phyloP scores from a whole-genome alignment of 2,113 vertebrate species.

The Pelusios castaneus region DNA sequence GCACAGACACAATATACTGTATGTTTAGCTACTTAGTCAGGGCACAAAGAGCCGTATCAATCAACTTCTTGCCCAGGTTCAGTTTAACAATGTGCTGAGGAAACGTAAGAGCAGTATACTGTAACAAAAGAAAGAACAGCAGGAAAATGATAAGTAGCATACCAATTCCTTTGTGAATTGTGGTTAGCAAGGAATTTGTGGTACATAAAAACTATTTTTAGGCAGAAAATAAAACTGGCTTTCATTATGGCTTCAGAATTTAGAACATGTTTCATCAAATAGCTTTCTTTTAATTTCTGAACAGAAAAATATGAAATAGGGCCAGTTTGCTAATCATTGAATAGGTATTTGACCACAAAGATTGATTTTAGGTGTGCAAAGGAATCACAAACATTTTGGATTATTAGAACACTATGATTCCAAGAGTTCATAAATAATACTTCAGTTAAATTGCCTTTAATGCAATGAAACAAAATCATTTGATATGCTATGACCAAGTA shows the following conservation, averaged over 20 bases:
- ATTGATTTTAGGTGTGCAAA: conserved; percentile 10
- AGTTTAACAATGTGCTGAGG: conserved; percentile 27
- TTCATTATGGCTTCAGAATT: conserved; percentile 8
- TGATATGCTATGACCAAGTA: not conserved
- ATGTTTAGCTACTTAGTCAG: conserved; percentile 57
- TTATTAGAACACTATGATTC: not conserved
- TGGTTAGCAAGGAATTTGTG: conserved; percentile 7
- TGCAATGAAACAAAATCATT: not conserved
- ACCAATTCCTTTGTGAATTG: not conserved
- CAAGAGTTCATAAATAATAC: not conserved
- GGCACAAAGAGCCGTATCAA: conserved; percentile 55
- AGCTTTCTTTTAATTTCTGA: not conserved
- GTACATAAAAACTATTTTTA: not conserved
- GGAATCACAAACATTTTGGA: not conserved
- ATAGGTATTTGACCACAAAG: not conserved
- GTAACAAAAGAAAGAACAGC: not conserved
- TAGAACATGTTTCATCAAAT: not conserved
- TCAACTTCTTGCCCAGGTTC: conserved; percentile 21
- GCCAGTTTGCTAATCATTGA: not conserved
- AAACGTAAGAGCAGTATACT: conserved; percentile 39
- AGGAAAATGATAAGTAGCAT: not conserved
- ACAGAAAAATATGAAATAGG: not conserved
- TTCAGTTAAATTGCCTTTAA: not conserved
- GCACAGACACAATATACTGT: conserved; percentile 28
- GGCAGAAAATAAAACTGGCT: not conserved